Conservation (phyloP, 1,140 invertebrate species). For the Drosophila triauraria region DNA sequence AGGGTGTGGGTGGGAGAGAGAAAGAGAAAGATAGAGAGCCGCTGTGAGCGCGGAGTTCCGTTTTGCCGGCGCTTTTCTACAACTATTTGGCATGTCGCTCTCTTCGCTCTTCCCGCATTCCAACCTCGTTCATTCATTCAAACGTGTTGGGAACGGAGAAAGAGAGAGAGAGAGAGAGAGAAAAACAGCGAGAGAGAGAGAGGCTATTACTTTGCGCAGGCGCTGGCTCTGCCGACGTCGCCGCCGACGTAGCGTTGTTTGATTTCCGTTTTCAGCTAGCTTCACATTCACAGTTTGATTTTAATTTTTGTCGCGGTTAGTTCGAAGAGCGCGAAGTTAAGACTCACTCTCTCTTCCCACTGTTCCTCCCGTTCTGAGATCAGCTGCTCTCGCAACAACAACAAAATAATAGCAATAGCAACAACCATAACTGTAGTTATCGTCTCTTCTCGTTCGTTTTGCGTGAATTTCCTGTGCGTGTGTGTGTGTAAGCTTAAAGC, state of each 20-base stretch:
- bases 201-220: constrained; percentile 44
- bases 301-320: constrained; percentile 74
- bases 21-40: constrained; percentile 26
- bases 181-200: not conserved
- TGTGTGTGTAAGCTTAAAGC: constrained; percentile 52
- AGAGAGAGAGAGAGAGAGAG: not conserved
- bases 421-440: constrained; percentile 36
- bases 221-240: constrained; percentile 34
- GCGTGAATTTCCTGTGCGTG: constrained; percentile 32
- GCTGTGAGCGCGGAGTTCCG: constrained; percentile 30
- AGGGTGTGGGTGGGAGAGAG: constrained; percentile 37
- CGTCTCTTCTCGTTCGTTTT: constrained; percentile 30
- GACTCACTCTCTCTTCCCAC: constrained; percentile 33
- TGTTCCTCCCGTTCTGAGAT: constrained; percentile 43
- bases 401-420: constrained; percentile 25
- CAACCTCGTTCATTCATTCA: constrained; percentile 68
- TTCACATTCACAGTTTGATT: constrained; percentile 67
- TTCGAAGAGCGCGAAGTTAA: constrained; percentile 66
- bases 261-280: constrained; percentile 58
- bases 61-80: constrained; percentile 72
- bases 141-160: constrained; percentile 2
- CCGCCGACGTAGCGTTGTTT: constrained; percentile 48
- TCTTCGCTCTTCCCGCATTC: constrained; percentile 32
- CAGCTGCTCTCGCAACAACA: constrained; percentile 46
- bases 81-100: constrained; percentile 52